phyloP scores from a whole-genome alignment of 1,140 invertebrate species.

The Drosophila mojavensis region DNA sequence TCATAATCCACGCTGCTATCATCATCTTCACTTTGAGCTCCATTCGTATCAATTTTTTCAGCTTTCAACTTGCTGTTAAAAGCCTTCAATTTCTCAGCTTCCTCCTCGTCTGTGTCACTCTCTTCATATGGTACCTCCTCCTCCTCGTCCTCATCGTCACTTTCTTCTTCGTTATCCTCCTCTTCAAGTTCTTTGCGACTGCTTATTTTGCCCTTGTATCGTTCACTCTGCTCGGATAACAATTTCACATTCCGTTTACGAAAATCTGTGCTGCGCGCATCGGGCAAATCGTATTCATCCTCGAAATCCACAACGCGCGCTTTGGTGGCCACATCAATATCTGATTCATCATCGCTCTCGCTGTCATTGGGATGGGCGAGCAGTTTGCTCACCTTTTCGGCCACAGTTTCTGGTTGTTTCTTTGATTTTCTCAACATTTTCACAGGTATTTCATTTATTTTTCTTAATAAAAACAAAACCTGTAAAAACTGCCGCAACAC shows the following conservation, averaged over 20 bases:
- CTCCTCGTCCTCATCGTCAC: conserved; percentile 46
- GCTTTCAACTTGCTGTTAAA: conserved; percentile 47
- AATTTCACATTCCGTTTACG: conserved; percentile 87
- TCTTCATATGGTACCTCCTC: conserved; percentile 67
- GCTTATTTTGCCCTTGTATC: conserved; percentile 89
- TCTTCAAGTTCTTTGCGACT: conserved; percentile 85
- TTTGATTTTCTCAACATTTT: conserved; percentile 70
- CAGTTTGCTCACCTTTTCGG: conserved; percentile 69
- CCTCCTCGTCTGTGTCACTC: conserved; percentile 66
- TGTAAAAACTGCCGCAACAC: conserved; percentile 16
- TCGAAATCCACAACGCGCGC: conserved; percentile 83
- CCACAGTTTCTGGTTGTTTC: conserved; percentile 62
- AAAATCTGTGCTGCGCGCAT: conserved; percentile 86
- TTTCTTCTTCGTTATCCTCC: conserved; percentile 54
- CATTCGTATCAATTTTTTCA: not conserved
- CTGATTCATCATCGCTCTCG: conserved; percentile 58
- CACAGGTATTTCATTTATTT: conserved; percentile 25
- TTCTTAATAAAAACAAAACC: conserved; percentile 15
- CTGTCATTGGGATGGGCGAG: conserved; percentile 68
- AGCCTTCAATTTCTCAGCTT: conserved; percentile 39
- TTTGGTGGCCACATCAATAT: conserved; percentile 60
- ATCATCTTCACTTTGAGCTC: not conserved
- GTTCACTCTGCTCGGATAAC: conserved; percentile 88
- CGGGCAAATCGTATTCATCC: conserved; percentile 86
- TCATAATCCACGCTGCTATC: conserved; percentile 11